Base-by-base conservation (phyloP, 2,888 invertebrate species). In the Sarcophaga carnaria region DNA sequence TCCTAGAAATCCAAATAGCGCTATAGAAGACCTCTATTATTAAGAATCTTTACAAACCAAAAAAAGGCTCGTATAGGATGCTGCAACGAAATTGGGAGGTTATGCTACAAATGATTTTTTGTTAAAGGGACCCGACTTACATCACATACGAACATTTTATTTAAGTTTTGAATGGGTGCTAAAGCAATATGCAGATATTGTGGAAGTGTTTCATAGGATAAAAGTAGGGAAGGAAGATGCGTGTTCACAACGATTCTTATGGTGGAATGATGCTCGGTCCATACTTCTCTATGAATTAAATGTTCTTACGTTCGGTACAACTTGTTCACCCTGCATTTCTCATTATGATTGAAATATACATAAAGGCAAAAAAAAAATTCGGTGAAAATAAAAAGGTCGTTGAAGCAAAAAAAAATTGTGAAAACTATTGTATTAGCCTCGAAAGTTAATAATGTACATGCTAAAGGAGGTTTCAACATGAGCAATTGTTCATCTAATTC, bases 151-250 rank as follows among this genome's bases (percentile, higher is more conserved):
- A 45, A 66, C 11, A 70, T 79, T 17, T 20, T 83, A 17, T 54
- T 77, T 12, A 79, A 70, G n/a, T 79, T 86, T 82, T 54, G 80
- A 27, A 72, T 82, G 14, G 71, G 80, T 12, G 37, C 47, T 2
- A n/a, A 72, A 4, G 80, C 80, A 11, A 72, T 85, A 54, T 69
- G 64, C 45, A 66, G 84, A 14, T 63, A 85, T 86, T 11, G 82
- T 45, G 3, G 82, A 86, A 66, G 82, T 82, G 82, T 86, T 86
- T 54, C 76, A 86, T n/a, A 60, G 70, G n/a, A 25, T 25, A 25
- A 71, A 60, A 37, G 74, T 86, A 47, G 12, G 67, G 1, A 45
- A 66, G 2, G 22, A 27, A 20, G 74, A 80, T 45, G 14, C 79
- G 45, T 60, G 71, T 60, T 67, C 80, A 14, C 82, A 82, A 67